These are phyloP conservation scores for Acropternis orthonyx DNA, from an alignment of 2,797 vertebrate genomes.

Conservation along the genomic window DNA sequence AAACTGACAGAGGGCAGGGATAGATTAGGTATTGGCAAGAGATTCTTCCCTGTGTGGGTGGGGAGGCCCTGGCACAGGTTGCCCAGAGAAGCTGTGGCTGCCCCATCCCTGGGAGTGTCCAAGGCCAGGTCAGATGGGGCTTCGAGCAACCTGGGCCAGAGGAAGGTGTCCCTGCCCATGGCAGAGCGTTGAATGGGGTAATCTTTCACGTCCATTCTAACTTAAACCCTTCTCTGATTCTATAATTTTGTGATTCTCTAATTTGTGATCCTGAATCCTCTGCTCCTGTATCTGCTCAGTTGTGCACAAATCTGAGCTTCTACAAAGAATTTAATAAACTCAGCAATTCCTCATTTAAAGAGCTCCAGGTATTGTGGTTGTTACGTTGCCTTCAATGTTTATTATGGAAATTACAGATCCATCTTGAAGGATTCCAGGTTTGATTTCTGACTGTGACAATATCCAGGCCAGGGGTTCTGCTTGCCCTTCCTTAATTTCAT, in stretches of 20 bases:
- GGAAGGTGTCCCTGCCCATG: not conserved
- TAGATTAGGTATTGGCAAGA: not conserved
- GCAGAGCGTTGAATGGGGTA: accelerated
- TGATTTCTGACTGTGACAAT: not conserved
- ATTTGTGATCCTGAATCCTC: not conserved
- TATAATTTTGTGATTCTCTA: not conserved
- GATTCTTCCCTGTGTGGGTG: accelerated
- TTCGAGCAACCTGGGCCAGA: accelerated
- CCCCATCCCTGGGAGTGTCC: not conserved
- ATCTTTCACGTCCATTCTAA: not conserved
- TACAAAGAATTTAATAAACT: not conserved
- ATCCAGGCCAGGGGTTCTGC: not conserved
- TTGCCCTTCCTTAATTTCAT: not conserved
- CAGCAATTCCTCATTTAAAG: not conserved
- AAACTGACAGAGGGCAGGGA: not conserved
- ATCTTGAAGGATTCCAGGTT: not conserved
- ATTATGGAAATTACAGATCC: accelerated
- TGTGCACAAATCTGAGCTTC: not conserved
- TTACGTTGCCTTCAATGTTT: not conserved
- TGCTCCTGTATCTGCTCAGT: not conserved
- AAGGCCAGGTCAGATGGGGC: accelerated
- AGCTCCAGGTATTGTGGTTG: not conserved
- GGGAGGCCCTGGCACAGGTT: accelerated
- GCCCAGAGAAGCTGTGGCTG: accelerated
- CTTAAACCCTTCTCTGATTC: not conserved